phyloP scores from a whole-genome alignment of 2,113 vertebrate genomes.

The Lasiurus cinereus region DNA sequence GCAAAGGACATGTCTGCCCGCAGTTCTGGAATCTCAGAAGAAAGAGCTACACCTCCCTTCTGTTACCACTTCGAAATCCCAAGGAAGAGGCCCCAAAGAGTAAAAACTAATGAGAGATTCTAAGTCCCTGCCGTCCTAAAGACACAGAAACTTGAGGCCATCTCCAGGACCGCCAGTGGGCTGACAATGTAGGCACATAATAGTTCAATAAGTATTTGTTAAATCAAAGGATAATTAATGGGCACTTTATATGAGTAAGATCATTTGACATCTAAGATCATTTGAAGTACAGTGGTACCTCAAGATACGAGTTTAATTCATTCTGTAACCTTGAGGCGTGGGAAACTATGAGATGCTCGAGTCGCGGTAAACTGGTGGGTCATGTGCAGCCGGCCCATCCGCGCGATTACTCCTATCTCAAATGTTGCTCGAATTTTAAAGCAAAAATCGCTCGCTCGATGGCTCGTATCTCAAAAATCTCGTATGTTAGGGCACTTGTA shows the following conservation, averaged over 20 bases:
- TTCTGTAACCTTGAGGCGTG: too few species aligned
- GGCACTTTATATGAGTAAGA: background rate
- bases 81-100: background rate
- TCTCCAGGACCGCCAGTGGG: background rate
- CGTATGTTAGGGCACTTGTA: too few species aligned
- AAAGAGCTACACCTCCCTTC: background rate
- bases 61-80: background rate
- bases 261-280: background rate
- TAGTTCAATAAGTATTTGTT: background rate
- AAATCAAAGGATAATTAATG: background rate
- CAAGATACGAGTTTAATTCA: too few species aligned
- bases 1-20: background rate
- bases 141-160: background rate
- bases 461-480: too few species aligned
- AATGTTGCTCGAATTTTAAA: too few species aligned
- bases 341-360: too few species aligned
- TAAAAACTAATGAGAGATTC: background rate
- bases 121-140: background rate
- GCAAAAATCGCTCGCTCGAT: too few species aligned
- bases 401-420: too few species aligned
- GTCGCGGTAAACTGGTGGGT: too few species aligned
- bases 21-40: background rate
- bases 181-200: background rate
- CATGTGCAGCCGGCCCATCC: too few species aligned
- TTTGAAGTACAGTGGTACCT: background rate